Evolutionary conservation across 2,888 invertebrate genomes (phyloP), one percentile per base, ranked within the genome.

Genomic region (Gisinianus flammeolus): DNA sequence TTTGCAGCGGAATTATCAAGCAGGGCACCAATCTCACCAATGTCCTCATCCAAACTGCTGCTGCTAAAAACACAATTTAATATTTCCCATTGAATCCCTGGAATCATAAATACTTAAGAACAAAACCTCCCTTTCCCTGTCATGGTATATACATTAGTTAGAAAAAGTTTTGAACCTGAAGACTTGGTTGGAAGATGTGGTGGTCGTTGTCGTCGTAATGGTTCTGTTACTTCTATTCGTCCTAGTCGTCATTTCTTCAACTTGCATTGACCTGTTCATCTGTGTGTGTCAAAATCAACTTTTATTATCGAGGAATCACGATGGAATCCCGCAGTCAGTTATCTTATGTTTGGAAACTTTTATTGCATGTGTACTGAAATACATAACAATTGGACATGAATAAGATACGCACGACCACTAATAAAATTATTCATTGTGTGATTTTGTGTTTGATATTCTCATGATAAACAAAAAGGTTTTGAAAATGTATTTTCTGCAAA

Each of bases 1-100:
- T 89, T 90, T 22, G 93, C 93, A 0, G 93, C 93, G 8, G 92
- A 89, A 83, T 90, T 90, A 88, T 93, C 93, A 87, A 94, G 89
- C 68, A 92, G 71, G 22, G 69, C 74, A 52, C 58, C 64, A 33
- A 70, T 77, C 58, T 70, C 71, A 26, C 76, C 79, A 77, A 77
- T 68, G 10, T 79, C 78, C 0, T 78, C 78, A n/a, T 74, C 74
- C 64, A 74, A 35, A n/a, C n/a, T n/a, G n/a, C n/a, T n/a, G n/a
- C n/a, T n/a, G 35, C 68, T 68, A 28, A 66, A 30, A 35, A 35
- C 19, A 26, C 28, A 30, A 12, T 3, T 12, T 24, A 56, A 56
- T 56, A 6, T 56, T 56, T 56, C 52, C 16, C 16, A 62, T n/a
- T 62, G 22, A n/a, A n/a, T n/a, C n/a, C n/a, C n/a, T n/a, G n/a